Evolutionary conservation across 2,797 vertebrate species (phyloP), one percentile per base, ranked within the genome.

Genomic region (Anas acuta): DNA sequence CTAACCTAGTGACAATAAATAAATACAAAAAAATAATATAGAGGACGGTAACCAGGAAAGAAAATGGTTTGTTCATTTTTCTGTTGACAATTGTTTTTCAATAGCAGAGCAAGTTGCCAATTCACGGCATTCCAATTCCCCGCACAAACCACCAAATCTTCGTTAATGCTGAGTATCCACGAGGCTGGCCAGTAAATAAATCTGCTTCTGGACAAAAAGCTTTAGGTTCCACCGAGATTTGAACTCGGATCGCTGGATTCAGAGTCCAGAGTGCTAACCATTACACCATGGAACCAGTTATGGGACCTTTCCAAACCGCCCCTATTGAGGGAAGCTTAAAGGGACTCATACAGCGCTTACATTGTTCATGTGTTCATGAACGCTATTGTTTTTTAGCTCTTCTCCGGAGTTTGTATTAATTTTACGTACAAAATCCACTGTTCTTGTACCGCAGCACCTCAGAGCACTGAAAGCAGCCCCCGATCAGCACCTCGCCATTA

Each of bases 201-300:
- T 3, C 0, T 0, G 2, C 0, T 0, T 0, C 0, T 0, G 4
- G 2, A 3, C 6, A 30, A 80, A 70, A 92, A 75, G 0, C 0
- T 0, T 1, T 0, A 98, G 98, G 37, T 98, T 98, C 98, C 98
- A 98, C 98, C 98, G 98, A 98, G 98, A 98, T 98, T 98, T 98
- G 98, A 98, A 98, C 98, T 98, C 98, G 98, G 98, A 98, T 98
- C 98, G 97, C 98, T 98, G 98, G 98, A 98, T 98, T 98, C 98
- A 98, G 98, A 98, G 98, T 98, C 98, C 98, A 98, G 98, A 98
- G 98, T 98, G 98, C 98, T 98, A 98, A 98, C 98, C 98, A 98
- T 98, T 98, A 98, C 98, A 98, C 98, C 98, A 98, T 97, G 97
- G 98, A 88, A 92, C 81, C 88, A 0, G 0, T 13, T 0, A 0